Percentiles rank a stretch among this genome's conserved stretches.
phyloP scores from a whole-genome alignment of 2,888 invertebrate species.

The Macrophya annulata region DNA sequence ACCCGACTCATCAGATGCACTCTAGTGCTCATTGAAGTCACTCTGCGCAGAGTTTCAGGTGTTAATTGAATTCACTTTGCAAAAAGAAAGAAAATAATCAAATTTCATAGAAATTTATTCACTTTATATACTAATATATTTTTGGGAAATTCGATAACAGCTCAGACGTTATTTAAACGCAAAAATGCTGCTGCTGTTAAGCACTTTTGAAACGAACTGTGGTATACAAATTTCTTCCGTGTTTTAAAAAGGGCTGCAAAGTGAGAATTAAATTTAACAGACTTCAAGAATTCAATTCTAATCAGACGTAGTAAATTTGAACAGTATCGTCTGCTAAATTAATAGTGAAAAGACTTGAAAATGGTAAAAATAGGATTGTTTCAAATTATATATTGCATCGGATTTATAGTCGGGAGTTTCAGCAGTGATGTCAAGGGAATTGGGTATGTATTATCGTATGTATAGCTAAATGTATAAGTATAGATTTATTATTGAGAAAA shows the following conservation, averaged over 20 bases:
- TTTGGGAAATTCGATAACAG: not conserved
- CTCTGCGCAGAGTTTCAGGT: conserved; percentile 13
- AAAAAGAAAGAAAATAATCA: not conserved
- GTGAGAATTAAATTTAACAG: not conserved
- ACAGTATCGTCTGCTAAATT: not conserved
- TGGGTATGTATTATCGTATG: conserved; percentile 5
- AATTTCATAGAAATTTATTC: not conserved
- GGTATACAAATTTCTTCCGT: not conserved
- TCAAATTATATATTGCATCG: not conserved
- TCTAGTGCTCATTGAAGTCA: not conserved
- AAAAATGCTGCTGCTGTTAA: not conserved
- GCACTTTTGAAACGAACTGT: not conserved
- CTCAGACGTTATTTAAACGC: not conserved
- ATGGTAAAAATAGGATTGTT: conserved; percentile 8
- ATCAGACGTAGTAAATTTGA: not conserved
- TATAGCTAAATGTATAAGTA: not conserved
- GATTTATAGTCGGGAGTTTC: not conserved
- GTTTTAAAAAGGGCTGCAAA: not conserved
- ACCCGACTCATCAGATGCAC: conserved; percentile 46
- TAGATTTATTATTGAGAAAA: not conserved
- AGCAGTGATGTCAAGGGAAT: not conserved
- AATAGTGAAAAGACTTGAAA: not conserved
- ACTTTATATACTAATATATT: not conserved
- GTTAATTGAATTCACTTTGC: conserved; percentile 15
- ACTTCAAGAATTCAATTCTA: not conserved